Evolutionary conservation across 2,888 invertebrate species (phyloP), one percentile per base, ranked within the genome.

Genomic region (Pantelozetes paolii): DNA sequence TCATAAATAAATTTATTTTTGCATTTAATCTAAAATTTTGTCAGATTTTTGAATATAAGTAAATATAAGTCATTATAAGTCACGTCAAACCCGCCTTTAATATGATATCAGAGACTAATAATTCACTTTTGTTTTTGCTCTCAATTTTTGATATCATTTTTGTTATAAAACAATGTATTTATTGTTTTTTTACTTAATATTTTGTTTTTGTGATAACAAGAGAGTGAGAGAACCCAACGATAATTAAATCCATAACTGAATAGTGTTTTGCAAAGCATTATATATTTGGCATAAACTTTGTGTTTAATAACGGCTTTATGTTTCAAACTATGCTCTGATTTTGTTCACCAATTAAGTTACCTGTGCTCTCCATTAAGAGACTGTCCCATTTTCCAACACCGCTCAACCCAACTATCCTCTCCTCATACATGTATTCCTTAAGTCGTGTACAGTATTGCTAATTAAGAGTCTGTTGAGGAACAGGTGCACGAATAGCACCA

Each of bases 401-500:
- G n/a, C 8, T 36, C 15, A 62, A 62, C 28, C 28, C 23, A 28
- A 57, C 57, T 57, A 2, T 48, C 48, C 6, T 18, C 45, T n/a
- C n/a, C n/a, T n/a, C n/a, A n/a, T 45, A 13, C n/a, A 48, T n/a
- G 13, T 20, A 28, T 5, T 28, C 28, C 28, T 36, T 28, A 62
- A 62, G 28, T 62, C 28, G 62, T 62, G 62, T 28, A 62, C 62
- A 62, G n/a, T 62, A 62, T 62, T 62, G 62, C 32, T 2, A 59
- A 59, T 59, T 59, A 59, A 28, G 18, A 59, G 59, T 59, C 28
- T 59, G 28, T 59, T 36, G 32, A n/a, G 28, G 62, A 62, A 36
- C 62, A 62, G 62, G 62, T 62, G 62, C 62, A 62, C 28, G 32
- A 62, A 36, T 62, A 62, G 36, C 62, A 62, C 62, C 62, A 62